Evolutionary conservation across 2,797 vertebrate species (phyloP).

Genomic region (Cygnus olor): DNA sequence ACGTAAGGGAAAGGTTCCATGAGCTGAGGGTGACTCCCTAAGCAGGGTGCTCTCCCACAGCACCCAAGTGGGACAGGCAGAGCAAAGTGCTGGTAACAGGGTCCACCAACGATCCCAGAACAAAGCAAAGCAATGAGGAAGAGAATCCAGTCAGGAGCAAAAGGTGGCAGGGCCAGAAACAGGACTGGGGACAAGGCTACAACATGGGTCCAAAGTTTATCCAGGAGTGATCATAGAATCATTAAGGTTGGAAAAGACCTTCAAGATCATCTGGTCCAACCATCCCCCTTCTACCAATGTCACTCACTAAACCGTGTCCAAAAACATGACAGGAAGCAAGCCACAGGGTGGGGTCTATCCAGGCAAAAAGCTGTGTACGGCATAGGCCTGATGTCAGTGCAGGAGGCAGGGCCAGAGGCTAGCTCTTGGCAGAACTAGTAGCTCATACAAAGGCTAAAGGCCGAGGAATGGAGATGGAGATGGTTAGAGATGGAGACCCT

Average conservation of each 20-base stretch:
- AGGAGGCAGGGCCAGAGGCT: not conserved
- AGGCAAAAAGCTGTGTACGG: fast-evolving
- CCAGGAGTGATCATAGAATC: not conserved
- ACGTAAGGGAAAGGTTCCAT: fast-evolving
- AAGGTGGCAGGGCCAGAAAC: not conserved
- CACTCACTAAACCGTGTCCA: not conserved
- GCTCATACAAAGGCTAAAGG: not conserved
- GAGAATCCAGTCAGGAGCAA: not conserved
- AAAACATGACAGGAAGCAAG: not conserved
- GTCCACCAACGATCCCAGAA: not conserved
- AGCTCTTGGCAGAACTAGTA: not conserved
- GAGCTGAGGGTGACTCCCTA: not conserved
- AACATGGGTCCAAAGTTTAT: fast-evolving
- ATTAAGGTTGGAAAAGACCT: too few species aligned
- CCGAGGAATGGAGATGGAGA: not conserved
- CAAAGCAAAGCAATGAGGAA: not conserved
- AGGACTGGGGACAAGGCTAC: not conserved
- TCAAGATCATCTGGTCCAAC: too few species aligned
- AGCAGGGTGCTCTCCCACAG: not conserved
- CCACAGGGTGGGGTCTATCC: not conserved
- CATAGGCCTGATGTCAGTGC: not conserved
- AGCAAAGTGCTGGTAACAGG: not conserved
- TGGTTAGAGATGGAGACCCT: not conserved
- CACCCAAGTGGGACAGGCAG: not conserved
- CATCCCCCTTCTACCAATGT: too few species aligned